Evolutionary conservation across 2,113 vertebrate genomes (phyloP), one percentile per base, ranked within the genome.

Genomic region (Lepisosteus oculatus): DNA sequence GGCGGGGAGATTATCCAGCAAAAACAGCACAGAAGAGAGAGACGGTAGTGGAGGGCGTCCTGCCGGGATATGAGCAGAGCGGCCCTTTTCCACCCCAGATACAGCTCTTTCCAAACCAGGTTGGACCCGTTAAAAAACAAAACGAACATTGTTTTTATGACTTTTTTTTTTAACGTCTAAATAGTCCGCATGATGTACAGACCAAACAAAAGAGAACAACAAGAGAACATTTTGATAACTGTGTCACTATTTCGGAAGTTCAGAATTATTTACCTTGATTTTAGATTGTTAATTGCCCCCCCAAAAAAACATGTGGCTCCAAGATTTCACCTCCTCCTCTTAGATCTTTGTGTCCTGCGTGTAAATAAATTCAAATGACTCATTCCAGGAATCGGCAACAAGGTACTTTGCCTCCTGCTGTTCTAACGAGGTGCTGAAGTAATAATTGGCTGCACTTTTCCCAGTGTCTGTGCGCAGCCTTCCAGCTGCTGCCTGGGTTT

Each of bases 361-460:
- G 56, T 67, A 65, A 68, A 61, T 74, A 72, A 75, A 72, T 75
- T 51, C 63, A 67, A 61, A 70, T 75, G 73, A 67, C 73, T 59
- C 51, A 9, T 47, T 17, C 41, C 41, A 41, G 15, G 67, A 56
- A 29, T 67, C 55, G 62, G 72, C 73, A 66, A 44, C 13, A 41
- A 57, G 55, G 55, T 61, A 51, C 5, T 6, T 43, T 51, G 45
- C 61, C 65, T 71, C 64, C 72, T 44, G 43, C 41, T 41, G 62
- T 67, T 62, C 62, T 57, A 64, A 72, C 57, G 68, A 74, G 76
- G 68, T 68, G 44, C 15, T 13, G 59, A 17, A 62, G 64, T 70
- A 61, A 69, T 55, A 71, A 71, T 71, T 71, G 69, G 56, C 69
- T 43, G 56, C n/a, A 47, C 17, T 63, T n/a, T 54, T 57, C 61